Base-by-base conservation (phyloP, 2,113 vertebrate genomes). In the Aphyosemion australe region DNA sequence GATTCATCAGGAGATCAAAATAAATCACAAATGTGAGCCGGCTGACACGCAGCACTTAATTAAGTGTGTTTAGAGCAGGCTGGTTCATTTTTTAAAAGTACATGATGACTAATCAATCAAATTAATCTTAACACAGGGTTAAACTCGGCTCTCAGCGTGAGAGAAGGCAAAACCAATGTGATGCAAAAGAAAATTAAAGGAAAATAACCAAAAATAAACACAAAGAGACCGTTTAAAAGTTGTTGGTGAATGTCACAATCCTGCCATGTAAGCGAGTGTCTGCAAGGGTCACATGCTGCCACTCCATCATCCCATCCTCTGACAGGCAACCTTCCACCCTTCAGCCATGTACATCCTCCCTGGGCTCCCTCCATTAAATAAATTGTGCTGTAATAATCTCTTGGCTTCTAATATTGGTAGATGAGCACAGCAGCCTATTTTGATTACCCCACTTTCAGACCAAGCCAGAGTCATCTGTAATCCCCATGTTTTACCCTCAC, bases 381-480 rank as follows among this genome's bases (percentile, higher is more conserved):
- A 93, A 92, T 93, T 93, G 91, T 88, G 76, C 79, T 80, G 82
- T 90, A 90, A 92, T 93, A 93, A 93, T 93, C 92, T 93, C 84
- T 88, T 90, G 82, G 80, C 88, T 87, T 76, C 82, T 90, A 84
- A 92, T 91, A 91, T 87, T 87, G 65, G 68, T 89, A 84, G 87
- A 90, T 85, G 86, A 88, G 83, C 79, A 84, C 74, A 60, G 76
- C 83, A 80, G 83, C 79, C 86, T 90, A 84, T 92, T 93, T 90
- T 91, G 90, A 92, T 90, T 92, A 89, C 89, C 88, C 86, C 89
- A 91, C 90, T 92, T 91, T 90, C 85, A 85, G 76, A 52, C 61
- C 81, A 64, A 80, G 86, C 81, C 84, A 87, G 81, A 86, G 78
- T 67, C 69, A 72, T 81, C 73, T 67, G 75, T 91, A 92, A 92